Percentiles rank a stretch among this genome's conserved stretches.
Conservation (phyloP, 2,113 vertebrate species). For the Larimichthys crocea region DNA sequence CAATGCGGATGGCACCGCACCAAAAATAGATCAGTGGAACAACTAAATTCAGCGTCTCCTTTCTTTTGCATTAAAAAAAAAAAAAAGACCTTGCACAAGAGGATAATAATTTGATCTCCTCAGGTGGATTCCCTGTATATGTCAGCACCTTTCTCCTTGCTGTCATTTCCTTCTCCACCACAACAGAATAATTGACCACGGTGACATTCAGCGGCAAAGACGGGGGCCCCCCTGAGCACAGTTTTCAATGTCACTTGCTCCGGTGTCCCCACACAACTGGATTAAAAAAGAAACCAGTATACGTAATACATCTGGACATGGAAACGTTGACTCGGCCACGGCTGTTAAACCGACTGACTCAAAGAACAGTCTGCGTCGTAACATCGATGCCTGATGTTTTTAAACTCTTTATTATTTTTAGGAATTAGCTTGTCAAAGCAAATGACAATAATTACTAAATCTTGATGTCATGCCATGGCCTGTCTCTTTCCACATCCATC, state of each 20-base stretch:
- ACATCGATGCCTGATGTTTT: not conserved
- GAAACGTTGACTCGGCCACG: slow-evolving; percentile 9
- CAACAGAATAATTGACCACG: slow-evolving; percentile 17
- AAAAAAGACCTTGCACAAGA: not conserved
- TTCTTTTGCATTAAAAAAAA: slow-evolving; percentile 4
- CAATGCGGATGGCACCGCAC: slow-evolving; percentile 60
- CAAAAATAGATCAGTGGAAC: slow-evolving; percentile 70
- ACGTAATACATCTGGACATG: slow-evolving; percentile 17
- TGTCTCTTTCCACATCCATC: not conserved
- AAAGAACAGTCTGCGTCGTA: slow-evolving; percentile 16
- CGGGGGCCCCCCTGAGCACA: not conserved
- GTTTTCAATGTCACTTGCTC: slow-evolving; percentile 32
- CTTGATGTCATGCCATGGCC: not conserved
- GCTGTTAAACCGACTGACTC: slow-evolving; percentile 6
- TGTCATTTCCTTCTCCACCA: slow-evolving; percentile 1
- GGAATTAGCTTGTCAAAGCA: slow-evolving; percentile 11
- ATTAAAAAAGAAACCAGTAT: slow-evolving; percentile 26
- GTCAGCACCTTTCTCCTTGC: slow-evolving; percentile 30
- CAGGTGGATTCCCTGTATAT: slow-evolving; percentile 10
- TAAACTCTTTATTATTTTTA: not conserved
- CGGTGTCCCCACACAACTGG: not conserved
- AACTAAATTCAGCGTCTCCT: slow-evolving; percentile 31
- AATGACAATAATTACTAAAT: not conserved
- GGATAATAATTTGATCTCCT: not conserved
- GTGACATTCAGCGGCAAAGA: slow-evolving; percentile 34